Evolutionary conservation across 2,113 vertebrate species (phyloP), one percentile per base, ranked within the genome.

Genomic region (Hippocampus guttulatus): DNA sequence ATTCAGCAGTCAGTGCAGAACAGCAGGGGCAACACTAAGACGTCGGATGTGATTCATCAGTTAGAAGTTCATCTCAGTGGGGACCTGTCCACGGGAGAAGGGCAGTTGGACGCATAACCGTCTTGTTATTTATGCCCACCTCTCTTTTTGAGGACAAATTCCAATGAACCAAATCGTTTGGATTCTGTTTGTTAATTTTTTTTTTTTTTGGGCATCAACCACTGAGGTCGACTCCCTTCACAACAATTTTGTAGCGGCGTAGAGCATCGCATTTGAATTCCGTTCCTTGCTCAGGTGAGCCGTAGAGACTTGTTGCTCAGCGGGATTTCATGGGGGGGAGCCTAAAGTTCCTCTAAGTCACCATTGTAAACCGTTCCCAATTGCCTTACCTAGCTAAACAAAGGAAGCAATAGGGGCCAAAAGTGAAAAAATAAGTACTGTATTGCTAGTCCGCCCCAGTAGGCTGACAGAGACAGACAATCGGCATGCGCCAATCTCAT

Each of bases 41-140:
- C 33, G 69, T 65, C 69, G 18, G 54, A 41, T 57, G 3, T 30
- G 27, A 58, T 76, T 57, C 0, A 16, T 76, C 70, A 55, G 9
- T 15, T 73, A 14, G 51, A 77, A 65, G 62, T 62, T 73, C 55
- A 64, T 68, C 49, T 60, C 74, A 60, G 51, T 38, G 49, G 55
- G 47, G n/a, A 4, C 8, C 27, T 41, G 16, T 47, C 74, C 67
- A 41, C 52, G 57, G 20, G 67, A 12, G n/a, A 8, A 20, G 23
- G 57, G 18, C 25, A 30, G 23, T 10, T 12, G 23, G 23, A 27
- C 5, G 8, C 2, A 10, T 2, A 38, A 20, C 60, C 20, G 9
- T n/a, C 18, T 38, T 43, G 5, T 43, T 64, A 12, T 60, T 60
- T 7, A 7, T 2, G 5, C 25, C 25, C 25, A 30, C 30, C 15